These are phyloP conservation scores for Drosophila barbarae DNA, from an alignment of 2,888 invertebrate genomes.

Conservation along the genomic window DNA sequence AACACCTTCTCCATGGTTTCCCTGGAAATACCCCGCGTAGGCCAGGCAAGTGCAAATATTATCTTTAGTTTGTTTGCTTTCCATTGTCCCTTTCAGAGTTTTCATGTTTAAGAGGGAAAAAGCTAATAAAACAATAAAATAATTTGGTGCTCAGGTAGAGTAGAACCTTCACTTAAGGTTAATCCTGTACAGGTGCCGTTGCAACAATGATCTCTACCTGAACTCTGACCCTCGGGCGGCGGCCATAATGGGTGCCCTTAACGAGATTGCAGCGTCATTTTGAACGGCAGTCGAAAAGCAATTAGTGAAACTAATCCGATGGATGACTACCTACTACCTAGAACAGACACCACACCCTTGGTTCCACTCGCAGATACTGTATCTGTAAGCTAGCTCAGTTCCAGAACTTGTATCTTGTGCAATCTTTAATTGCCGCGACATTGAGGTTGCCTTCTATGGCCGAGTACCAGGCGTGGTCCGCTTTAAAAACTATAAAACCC, in stretches of 20 bases:
- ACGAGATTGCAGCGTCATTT: conserved; percentile 68
- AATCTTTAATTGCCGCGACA: conserved; percentile 39
- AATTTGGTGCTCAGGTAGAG: conserved; percentile 56
- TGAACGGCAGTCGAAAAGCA: conserved; percentile 33
- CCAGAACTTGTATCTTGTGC: conserved; percentile 18
- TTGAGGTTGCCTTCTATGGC: conserved; percentile 17
- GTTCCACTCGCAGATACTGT: background rate
- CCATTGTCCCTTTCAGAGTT: conserved; percentile 25
- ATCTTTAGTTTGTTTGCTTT: conserved; percentile 23
- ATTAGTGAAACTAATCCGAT: conserved; percentile 60
- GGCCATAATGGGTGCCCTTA: conserved; percentile 57
- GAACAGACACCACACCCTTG: conserved; percentile 25
- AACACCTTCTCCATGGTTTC: conserved; percentile 15
- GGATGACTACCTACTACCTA: conserved; percentile 19
- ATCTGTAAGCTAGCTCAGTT: conserved; percentile 16
- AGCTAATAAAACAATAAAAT: conserved; percentile 67
- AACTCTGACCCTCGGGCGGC: conserved; percentile 14
- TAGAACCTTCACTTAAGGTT: conserved; percentile 43
- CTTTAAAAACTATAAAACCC: conserved; percentile 27
- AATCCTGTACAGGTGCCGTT: conserved; percentile 69
- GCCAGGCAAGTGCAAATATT: conserved; percentile 38
- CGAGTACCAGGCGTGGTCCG: conserved; percentile 14
- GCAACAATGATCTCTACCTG: conserved; percentile 46
- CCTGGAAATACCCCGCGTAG: conserved; percentile 22
- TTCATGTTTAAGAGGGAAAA: conserved; percentile 25